A percentile compares a stretch with the other conserved stretches of the same genome.
Conservation (phyloP, 2,797 vertebrate genomes). For the Orientallactaga sibirica region DNA sequence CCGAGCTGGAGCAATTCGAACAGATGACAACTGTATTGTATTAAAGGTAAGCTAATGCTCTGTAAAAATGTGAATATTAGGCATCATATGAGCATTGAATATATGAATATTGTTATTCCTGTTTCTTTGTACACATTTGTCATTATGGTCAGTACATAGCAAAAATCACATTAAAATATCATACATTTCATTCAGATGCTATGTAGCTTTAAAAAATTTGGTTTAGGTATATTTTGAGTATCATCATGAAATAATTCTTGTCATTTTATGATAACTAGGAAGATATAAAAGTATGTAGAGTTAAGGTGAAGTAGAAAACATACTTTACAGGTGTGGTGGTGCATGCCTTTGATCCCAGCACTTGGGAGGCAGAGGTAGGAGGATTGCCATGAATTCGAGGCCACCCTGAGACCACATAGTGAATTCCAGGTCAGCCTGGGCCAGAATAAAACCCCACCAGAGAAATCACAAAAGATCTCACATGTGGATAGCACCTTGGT, state of each 20-base stretch:
- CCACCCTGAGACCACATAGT: too few species aligned
- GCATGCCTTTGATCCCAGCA: too few species aligned
- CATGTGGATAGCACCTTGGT: not conserved
- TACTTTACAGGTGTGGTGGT: too few species aligned
- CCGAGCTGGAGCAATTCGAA: constrained; percentile 97
- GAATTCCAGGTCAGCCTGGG: too few species aligned
- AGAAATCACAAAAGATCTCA: constrained; percentile 1
- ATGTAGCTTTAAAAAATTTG: constrained; percentile 42
- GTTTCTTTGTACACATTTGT: constrained; percentile 34
- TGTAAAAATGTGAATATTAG: constrained; percentile 40
- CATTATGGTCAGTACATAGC: not conserved
- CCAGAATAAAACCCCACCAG: not conserved
- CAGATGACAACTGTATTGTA: constrained; percentile 95
- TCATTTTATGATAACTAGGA: constrained; percentile 48
- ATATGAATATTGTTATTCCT: constrained; percentile 26
- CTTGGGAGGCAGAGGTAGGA: too few species aligned
- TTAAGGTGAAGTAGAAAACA: constrained; percentile 55
- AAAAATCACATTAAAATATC: constrained; percentile 40
- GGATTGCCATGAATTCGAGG: too few species aligned
- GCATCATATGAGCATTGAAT: constrained; percentile 5
- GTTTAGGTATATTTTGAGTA: constrained; percentile 61
- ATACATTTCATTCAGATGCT: constrained; percentile 25
- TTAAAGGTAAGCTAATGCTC: constrained; percentile 92
- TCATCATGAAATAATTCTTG: constrained; percentile 50
- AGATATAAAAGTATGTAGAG: constrained; percentile 39